phyloP scores from a whole-genome alignment of 2,113 vertebrate genomes.

The Ploceus nigricollis region DNA sequence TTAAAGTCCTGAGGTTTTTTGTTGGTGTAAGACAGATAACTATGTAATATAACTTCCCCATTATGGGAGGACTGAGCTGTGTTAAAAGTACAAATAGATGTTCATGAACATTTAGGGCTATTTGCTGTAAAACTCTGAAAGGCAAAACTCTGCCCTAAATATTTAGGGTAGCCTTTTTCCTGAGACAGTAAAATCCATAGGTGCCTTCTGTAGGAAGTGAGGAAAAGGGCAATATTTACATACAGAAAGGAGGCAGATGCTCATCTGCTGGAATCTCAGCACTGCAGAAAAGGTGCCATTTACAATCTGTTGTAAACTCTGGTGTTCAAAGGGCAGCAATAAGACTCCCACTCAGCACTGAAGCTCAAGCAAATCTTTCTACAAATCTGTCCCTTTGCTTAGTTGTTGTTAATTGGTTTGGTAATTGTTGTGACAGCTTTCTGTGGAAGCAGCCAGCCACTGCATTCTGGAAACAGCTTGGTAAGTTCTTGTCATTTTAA shows the following conservation, averaged over 20 bases:
- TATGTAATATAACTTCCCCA: not conserved
- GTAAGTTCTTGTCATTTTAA: not conserved
- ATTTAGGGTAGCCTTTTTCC: not conserved
- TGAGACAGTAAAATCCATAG: not conserved
- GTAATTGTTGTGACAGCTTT: conserved; percentile 5
- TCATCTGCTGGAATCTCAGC: not conserved
- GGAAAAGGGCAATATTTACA: conserved; percentile 8
- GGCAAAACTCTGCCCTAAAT: too few relatives aligned
- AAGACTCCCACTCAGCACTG: not conserved
- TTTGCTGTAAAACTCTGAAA: not conserved
- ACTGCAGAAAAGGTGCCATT: not conserved
- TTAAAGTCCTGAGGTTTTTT: not conserved
- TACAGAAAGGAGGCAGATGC: not conserved
- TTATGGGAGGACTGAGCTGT: not conserved
- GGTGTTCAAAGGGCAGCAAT: not conserved
- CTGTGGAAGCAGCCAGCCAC: not conserved
- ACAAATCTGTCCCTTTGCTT: not conserved
- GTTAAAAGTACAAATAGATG: not conserved
- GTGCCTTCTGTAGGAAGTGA: not conserved
- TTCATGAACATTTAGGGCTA: not conserved
- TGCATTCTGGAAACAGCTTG: not conserved
- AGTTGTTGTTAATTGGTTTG: conserved; percentile 16
- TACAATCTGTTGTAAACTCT: conserved; percentile 6
- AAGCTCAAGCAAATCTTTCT: not conserved
- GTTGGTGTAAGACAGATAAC: not conserved